Base-by-base conservation (phyloP, 2,888 invertebrate species). In the Stenodera caucasica region DNA sequence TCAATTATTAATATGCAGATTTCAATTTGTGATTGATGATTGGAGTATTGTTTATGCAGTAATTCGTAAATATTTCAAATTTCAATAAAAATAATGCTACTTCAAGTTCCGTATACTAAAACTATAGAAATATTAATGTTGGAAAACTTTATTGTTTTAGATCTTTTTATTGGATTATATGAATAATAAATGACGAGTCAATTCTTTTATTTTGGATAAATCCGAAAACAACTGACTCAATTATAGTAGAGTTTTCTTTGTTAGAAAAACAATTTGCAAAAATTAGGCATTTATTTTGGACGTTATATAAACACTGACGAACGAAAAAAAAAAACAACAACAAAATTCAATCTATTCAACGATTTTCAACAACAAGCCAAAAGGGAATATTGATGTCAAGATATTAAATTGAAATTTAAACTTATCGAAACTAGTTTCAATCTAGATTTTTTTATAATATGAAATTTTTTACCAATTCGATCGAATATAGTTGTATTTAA, bases 381-480 rank as follows among this genome's bases (percentile, higher is more conserved):
- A 21, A 32, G 21, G 54, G 57, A 61, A 61, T 61, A 61, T 57
- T 57, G 61, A 61, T 57, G 53, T 32, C 23, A 35, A 15, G 32
- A 61, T 61, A 57, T 61, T 61, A 57, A 30, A 35, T 45, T 61
- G 50, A 57, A 40, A 55, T 61, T 51, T 57, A 51, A 61, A 37
- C 32, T 18, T 12, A 11, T 11, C 15, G 18, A 21, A 45, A 45
- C 45, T 12, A 45, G 11, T 21, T 30, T 40, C 14, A n/a, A 3
- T 50, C 32, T 15, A 23, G 9, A 57, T 33, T 50, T 53, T 40
- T 15, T 53, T 45, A 12, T 51, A 59, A 35, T 51, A 15, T 33
- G 11, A 29, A 15, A 56, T 50, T 6, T 54, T 23, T 15, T 37
- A 21, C 37, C 37, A 49, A 3, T 11, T 45, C 12, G 45, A 21